phyloP scores from a whole-genome alignment of 2,888 invertebrate genomes.

The Coenonympha arcania region DNA sequence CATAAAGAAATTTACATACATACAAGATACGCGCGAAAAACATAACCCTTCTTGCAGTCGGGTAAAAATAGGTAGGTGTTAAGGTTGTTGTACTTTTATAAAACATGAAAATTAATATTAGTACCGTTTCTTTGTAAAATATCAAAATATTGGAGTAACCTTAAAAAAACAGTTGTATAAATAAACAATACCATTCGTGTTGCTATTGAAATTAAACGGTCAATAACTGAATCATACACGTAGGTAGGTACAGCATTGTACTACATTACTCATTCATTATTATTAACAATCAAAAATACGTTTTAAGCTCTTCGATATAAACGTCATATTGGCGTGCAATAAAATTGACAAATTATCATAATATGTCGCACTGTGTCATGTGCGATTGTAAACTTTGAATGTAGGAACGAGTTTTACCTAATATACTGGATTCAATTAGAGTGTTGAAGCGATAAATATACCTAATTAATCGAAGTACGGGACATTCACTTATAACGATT shows the following conservation, averaged over 20 bases:
- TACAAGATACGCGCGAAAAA: no score
- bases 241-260: no score
- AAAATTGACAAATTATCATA: conserved; percentile 14
- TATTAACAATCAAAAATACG: background rate
- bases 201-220: no score
- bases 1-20: no score
- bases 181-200: background rate
- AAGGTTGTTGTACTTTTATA: no score
- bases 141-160: background rate
- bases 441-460: conserved; percentile 27
- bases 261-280: background rate
- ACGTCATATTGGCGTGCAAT: background rate
- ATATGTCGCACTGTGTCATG: conserved; percentile 29
- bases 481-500: no score
- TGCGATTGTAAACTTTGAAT: conserved; percentile 38
- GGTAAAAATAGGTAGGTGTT: no score
- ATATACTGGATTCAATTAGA: conserved; percentile 45
- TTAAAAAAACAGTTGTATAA: conserved; percentile 1
- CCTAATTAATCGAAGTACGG: no score
- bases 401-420: no score
- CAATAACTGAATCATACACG: no score
- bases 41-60: no score
- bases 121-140: background rate
- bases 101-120: no score
- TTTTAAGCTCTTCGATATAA: background rate